Evolutionary conservation across 2,113 vertebrate genomes (phyloP).

Genomic region (Gymnarchus niloticus): DNA sequence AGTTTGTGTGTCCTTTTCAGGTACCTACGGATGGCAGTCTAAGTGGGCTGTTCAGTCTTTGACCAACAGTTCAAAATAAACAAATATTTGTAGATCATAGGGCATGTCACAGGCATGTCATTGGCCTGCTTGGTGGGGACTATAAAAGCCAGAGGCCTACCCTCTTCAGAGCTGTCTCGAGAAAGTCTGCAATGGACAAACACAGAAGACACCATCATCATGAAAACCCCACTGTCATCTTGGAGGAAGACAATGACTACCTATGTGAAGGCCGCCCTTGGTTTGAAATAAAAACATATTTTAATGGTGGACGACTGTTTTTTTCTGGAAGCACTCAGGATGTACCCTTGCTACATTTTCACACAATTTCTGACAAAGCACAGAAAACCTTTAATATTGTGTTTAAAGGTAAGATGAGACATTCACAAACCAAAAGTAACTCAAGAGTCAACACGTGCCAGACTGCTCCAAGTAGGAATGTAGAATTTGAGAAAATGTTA

Average conservation of each 20-base stretch:
- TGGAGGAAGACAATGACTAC: neutral
- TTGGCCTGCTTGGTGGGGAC: neutral
- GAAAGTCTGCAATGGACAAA: neutral
- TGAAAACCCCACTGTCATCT: neutral
- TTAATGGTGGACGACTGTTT: neutral
- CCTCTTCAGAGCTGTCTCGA: neutral
- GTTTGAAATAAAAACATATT: neutral
- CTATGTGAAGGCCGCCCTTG: neutral
- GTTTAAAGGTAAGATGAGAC: constrained; percentile 30
- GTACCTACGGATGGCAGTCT: neutral
- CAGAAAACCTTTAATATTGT: constrained; percentile 28
- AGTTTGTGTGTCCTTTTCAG: neutral
- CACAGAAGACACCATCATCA: too few relatives aligned
- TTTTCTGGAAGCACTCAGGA: constrained; percentile 4
- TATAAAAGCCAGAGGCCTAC: neutral
- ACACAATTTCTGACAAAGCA: constrained; percentile 21
- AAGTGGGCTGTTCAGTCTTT: neutral
- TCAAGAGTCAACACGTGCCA: constrained; percentile 20
- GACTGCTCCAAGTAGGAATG: constrained; percentile 22
- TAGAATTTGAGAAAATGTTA: neutral
- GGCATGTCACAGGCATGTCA: neutral
- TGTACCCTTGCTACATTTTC: neutral
- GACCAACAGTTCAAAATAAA: neutral
- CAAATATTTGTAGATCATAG: neutral
- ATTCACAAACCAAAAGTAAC: constrained; percentile 18